Conservation (phyloP, 2,888 invertebrate genomes). For the Tenodera sinensis region DNA sequence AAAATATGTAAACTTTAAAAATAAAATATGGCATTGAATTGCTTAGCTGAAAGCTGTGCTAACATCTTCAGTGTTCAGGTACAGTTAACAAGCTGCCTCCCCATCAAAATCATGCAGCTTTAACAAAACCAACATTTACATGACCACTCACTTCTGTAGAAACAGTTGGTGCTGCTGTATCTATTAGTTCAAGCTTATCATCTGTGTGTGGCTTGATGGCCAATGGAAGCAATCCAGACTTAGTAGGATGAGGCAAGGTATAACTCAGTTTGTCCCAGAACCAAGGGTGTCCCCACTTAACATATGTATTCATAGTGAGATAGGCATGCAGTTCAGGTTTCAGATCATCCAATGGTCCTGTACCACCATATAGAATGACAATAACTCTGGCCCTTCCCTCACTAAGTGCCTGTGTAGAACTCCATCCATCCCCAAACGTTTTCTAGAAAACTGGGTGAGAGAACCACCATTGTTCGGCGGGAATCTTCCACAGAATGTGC, state of each 20-base stretch:
- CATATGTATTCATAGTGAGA: constrained; percentile 71
- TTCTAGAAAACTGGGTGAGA: constrained; percentile 68
- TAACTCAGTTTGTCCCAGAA: constrained; percentile 77
- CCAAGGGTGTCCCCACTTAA: constrained; percentile 77
- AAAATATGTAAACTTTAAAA: background rate
- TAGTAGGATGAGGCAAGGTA: constrained; percentile 62
- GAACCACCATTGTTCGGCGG: constrained; percentile 63
- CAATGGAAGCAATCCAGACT: constrained; percentile 29
- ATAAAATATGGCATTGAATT: background rate
- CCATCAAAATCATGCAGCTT: background rate
- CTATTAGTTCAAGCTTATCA: constrained; percentile 24
- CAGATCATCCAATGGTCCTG: constrained; percentile 57
- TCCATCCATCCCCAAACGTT: constrained; percentile 75
- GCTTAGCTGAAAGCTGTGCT: background rate
- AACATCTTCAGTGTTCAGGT: background rate
- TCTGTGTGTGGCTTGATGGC: background rate
- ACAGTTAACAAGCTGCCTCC: background rate
- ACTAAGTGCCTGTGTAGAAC: constrained; percentile 67
- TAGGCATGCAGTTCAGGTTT: constrained; percentile 69
- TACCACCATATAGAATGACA: constrained; percentile 69
- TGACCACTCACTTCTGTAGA: background rate
- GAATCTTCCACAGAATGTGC: constrained; percentile 67
- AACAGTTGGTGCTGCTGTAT: background rate
- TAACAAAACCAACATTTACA: background rate
- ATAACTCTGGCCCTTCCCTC: constrained; percentile 68